Base-by-base conservation (phyloP, 1,140 invertebrate species). In the Drosophila pseudoobscura region DNA sequence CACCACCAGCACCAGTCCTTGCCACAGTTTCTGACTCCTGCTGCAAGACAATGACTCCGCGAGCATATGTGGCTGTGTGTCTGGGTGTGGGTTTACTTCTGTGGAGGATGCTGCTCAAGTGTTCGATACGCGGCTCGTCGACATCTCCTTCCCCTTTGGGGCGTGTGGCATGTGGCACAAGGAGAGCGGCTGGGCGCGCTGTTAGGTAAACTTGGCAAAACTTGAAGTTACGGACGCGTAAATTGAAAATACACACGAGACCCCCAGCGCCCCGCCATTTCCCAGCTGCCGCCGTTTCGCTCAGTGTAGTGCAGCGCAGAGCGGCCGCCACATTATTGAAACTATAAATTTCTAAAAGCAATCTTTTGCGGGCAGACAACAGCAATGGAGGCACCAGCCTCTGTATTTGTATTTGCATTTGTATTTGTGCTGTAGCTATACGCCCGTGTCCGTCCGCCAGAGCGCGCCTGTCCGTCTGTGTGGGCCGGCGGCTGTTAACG, bases 161-260 rank as follows among this genome's bases (percentile, higher is more conserved):
- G 53, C 22, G 53, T 43, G 24, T 29, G 24, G 45, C 31, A 13
- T 31, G 39, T 1, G 63, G 11, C 35, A 39, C 35, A 39, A 13
- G 35, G 11, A 35, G 31, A 11, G 31, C 31, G 31, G 9, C 31
- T 5, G 15, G 15, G 58, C 24, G 31, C 47, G 54, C 69, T 54
- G 68, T 57, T 73, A 78, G 62, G 64, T 68, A 87, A 87, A 87
- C 78, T 87, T 88, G 75, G 35, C 78, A 82, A 72, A 87, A 87
- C 78, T 87, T 88, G 65, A 88, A 87, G 83, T 87, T 88, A 87
- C 88, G 83, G 83, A 88, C 83, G 84, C 83, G 83, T 87, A 87
- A 87, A 87, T 87, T 87, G 83, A 87, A 87, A 87, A 87, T 88
- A 88, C 82, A 87, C 83, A 87, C 82, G 82, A 85, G 83, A 73